Percentiles rank a stretch among this genome's conserved stretches.
These are phyloP conservation scores for Tachyglossus aculeatus DNA, from an alignment of 2,797 vertebrate genomes.

Conservation along the genomic window DNA sequence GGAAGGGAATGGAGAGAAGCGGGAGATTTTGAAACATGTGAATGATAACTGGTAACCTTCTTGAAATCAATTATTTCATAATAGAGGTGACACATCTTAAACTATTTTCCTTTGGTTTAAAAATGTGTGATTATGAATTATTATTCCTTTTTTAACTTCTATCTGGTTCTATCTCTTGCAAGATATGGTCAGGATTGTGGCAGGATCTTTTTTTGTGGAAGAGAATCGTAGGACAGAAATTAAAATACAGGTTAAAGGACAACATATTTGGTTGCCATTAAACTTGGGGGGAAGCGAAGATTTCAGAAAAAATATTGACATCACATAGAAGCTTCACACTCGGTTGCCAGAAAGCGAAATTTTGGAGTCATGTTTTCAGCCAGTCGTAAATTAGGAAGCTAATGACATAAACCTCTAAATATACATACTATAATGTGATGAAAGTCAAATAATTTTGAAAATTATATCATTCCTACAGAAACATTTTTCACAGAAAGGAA, in stretches of 20 bases:
- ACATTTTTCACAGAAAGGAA: no score
- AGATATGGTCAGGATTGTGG: not conserved
- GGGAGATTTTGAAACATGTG: conserved; percentile 44
- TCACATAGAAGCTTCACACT: no score
- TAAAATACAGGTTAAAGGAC: no score
- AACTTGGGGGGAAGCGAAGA: not conserved
- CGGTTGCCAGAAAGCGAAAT: no score
- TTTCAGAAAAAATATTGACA: no score
- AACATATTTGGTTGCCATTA: not conserved
- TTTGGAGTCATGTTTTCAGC: no score
- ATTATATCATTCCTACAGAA: no score
- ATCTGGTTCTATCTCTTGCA: not conserved
- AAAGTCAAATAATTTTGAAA: no score
- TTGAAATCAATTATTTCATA: conserved; percentile 39
- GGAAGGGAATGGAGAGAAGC: no score
- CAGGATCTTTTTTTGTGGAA: not conserved
- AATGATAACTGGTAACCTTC: conserved; percentile 49
- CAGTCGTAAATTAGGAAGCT: no score
- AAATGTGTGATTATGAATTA: conserved; percentile 1
- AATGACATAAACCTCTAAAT: no score
- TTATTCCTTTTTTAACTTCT: not conserved
- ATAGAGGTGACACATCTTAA: conserved; percentile 23
- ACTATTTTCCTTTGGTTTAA: conserved; percentile 11
- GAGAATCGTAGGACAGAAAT: not conserved
- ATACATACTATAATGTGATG: no score